Percentiles rank a stretch among this genome's conserved stretches.
Conservation (phyloP, 2,888 invertebrate species). For the Tenthredo mesomela region DNA sequence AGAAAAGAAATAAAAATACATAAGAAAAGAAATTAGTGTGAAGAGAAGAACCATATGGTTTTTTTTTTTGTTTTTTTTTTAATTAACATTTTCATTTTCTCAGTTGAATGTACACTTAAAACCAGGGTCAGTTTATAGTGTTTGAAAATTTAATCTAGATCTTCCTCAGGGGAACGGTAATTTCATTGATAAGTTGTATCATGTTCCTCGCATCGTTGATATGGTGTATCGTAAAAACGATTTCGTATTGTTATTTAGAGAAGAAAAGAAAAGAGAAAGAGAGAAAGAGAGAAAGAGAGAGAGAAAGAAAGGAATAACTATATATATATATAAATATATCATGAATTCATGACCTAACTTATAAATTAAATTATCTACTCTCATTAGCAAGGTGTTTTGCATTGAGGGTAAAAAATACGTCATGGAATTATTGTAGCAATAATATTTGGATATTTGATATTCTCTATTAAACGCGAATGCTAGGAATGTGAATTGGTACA, state of each 20-base stretch:
- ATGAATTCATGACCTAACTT: conserved; percentile 45
- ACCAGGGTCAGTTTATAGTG: conserved; percentile 39
- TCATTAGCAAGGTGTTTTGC: conserved; percentile 55
- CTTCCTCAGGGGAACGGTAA: conserved; percentile 51
- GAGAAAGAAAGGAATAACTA: not conserved
- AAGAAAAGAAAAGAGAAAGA: not conserved
- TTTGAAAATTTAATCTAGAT: conserved; percentile 46
- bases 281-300: not conserved
- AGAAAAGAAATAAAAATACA: conserved; percentile 9
- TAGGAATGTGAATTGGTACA: conserved; percentile 46
- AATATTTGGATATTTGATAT: conserved; percentile 52
- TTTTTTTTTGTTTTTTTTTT: conserved; percentile 20
- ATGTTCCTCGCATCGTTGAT: conserved; percentile 48
- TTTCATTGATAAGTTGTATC: conserved; percentile 49
- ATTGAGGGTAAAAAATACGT: conserved; percentile 52
- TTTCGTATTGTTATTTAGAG: conserved; percentile 19
- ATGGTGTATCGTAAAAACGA: conserved; percentile 23
- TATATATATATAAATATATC: not conserved
- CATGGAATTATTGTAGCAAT: conserved; percentile 47
- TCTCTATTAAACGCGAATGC: not conserved
- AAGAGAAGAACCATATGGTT: conserved; percentile 5
- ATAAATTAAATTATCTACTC: conserved; percentile 38
- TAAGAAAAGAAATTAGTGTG: not conserved
- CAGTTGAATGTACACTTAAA: conserved; percentile 10
- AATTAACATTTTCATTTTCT: not conserved